Conservation (phyloP, 1,140 invertebrate species). For the Lepidotrigona ventralis region DNA sequence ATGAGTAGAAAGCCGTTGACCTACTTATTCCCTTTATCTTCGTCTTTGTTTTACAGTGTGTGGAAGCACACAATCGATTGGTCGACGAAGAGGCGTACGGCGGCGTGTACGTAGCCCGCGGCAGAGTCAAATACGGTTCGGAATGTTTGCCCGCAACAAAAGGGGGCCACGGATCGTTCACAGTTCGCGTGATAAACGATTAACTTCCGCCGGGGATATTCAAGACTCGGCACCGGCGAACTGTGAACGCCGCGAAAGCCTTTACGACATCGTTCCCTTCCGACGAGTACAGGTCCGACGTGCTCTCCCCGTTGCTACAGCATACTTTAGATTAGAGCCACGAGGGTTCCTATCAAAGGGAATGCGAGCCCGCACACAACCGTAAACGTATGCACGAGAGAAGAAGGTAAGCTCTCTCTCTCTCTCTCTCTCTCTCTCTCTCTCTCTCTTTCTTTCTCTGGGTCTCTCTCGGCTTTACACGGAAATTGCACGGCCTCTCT, state of each 20-base stretch:
- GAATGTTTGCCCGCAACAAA: neutral
- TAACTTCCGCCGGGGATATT: slow-evolving; percentile 29
- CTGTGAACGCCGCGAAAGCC: slow-evolving; percentile 14
- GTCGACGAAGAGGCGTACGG: no score
- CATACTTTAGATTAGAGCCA: slow-evolving; percentile 20
- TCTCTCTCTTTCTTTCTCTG: no score
- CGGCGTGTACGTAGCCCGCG: neutral
- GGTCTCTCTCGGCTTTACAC: slow-evolving; percentile 23
- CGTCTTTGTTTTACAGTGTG: neutral
- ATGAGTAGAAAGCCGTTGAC: neutral
- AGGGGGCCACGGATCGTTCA: neutral
- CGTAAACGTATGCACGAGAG: slow-evolving; percentile 16
- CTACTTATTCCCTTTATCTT: slow-evolving; percentile 26
- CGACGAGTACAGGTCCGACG: neutral
- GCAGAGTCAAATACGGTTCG: slow-evolving; percentile 12
- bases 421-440: slow-evolving; percentile 32
- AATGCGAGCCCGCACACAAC: neutral
- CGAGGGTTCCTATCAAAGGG: slow-evolving; percentile 33
- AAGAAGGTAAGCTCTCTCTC: slow-evolving; percentile 28
- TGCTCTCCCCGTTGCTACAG: neutral
- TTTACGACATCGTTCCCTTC: slow-evolving; percentile 30
- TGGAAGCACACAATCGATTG: neutral
- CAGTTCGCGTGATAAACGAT: slow-evolving; percentile 46
- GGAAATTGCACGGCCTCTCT: neutral
- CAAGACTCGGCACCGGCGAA: slow-evolving; percentile 7